phyloP scores from a whole-genome alignment of 2,888 invertebrate genomes.

The Helobdella robusta region DNA sequence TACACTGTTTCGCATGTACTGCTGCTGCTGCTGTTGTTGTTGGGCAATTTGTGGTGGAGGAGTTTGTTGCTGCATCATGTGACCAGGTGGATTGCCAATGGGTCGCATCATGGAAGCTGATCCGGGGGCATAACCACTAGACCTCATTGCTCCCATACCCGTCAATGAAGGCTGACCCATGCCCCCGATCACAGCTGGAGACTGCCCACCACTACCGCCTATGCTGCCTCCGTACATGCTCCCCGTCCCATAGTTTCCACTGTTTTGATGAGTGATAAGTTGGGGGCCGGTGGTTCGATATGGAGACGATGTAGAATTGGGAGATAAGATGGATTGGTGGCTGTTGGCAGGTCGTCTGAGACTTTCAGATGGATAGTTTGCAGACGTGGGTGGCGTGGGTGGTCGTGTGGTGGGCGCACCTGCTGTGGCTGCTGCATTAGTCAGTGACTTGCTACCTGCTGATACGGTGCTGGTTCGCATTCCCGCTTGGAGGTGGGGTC shows the following conservation, averaged over 20 bases:
- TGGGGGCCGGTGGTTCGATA: constrained; percentile 74
- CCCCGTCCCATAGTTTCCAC: constrained; percentile 93
- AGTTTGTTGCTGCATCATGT: constrained; percentile 4
- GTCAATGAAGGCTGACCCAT: background rate
- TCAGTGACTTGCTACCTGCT: constrained; percentile 21
- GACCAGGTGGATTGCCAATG: too few relatives aligned
- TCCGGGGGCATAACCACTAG: constrained; percentile 26
- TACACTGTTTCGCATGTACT: too few relatives aligned
- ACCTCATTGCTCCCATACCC: background rate
- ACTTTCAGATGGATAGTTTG: constrained; percentile 2
- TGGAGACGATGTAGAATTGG: constrained; percentile 39
- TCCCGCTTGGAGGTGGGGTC: too few relatives aligned
- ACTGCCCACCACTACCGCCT: background rate
- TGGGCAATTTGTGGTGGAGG: constrained; percentile 1
- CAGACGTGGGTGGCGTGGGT: constrained; percentile 79
- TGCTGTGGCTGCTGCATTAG: constrained; percentile 8
- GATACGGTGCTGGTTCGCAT: constrained; percentile 21
- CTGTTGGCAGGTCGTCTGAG: constrained; percentile 22
- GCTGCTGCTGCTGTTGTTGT: constrained; percentile 6
- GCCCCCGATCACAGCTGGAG: background rate
- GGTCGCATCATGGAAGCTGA: constrained; percentile 12
- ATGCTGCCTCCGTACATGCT: background rate
- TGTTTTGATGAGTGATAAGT: constrained; percentile 75
- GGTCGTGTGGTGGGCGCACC: constrained; percentile 79
- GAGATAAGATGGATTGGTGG: too few relatives aligned